Conservation (phyloP, 1,140 invertebrate genomes). For the Macrosteles quadrilineatus region DNA sequence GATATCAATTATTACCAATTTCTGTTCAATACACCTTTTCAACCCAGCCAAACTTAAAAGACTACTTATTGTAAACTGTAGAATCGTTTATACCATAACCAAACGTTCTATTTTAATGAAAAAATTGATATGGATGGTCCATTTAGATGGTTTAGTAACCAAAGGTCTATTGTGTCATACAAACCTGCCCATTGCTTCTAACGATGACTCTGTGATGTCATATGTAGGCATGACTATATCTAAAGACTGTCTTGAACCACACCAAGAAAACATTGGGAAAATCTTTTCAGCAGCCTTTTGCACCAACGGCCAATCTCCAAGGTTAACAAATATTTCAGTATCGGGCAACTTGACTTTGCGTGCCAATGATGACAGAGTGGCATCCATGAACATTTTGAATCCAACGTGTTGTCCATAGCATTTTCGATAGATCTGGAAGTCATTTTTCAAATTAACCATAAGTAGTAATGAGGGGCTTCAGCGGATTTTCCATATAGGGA, state of each 20-base stretch:
- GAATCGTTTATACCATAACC: too few species aligned
- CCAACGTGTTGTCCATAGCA: conserved; percentile 95
- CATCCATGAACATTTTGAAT: conserved; percentile 95
- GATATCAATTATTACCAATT: too few species aligned
- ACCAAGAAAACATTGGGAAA: conserved; percentile 96
- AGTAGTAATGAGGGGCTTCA: background rate
- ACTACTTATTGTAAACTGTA: too few species aligned
- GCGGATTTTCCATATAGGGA: too few species aligned
- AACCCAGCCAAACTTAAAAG: too few species aligned
- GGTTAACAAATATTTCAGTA: conserved; percentile 88
- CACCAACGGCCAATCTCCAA: conserved; percentile 93
- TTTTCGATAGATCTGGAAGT: conserved; percentile 74
- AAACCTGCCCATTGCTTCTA: conserved; percentile 89
- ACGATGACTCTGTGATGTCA: conserved; percentile 87
- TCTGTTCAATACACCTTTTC: too few species aligned
- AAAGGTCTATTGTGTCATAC: too few species aligned
- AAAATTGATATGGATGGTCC: too few species aligned
- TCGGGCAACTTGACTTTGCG: conserved; percentile 85
- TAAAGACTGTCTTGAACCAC: conserved; percentile 77
- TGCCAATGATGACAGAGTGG: conserved; percentile 78
- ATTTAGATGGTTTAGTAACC: too few species aligned
- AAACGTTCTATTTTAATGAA: too few species aligned
- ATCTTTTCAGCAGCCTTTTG: conserved; percentile 54
- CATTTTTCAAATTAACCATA: too few species aligned
- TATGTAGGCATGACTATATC: conserved; percentile 97